A percentile compares a stretch with the other conserved stretches of the same genome.
Evolutionary conservation across 2,113 vertebrate genomes (phyloP).

Genomic region (Puffinus mauretanicus): DNA sequence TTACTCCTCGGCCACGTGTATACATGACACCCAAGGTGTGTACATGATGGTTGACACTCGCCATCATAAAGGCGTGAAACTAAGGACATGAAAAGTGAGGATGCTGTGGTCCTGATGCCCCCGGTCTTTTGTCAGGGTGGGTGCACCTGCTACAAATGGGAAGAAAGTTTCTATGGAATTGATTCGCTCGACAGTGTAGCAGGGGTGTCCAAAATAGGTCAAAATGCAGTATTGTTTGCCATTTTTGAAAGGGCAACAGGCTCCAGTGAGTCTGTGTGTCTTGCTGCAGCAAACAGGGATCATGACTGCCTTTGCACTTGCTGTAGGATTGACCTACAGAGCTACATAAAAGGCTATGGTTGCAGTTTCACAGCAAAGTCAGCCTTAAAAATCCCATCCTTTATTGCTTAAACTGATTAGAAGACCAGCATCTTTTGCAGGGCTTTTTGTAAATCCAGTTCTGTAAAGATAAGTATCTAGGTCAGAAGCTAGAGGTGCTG

Average conservation of each 20-base stretch:
- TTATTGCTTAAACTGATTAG: background rate
- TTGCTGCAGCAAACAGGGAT: fast-evolving
- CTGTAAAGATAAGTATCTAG: constrained; percentile 5
- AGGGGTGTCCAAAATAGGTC: background rate
- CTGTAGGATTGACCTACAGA: background rate
- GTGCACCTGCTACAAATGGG: background rate
- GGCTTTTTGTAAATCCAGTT: background rate
- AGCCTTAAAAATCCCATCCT: background rate
- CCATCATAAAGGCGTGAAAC: too few species aligned
- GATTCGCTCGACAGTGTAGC: background rate
- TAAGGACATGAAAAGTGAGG: too few species aligned
- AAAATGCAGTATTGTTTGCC: background rate
- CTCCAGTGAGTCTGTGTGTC: background rate
- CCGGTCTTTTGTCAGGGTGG: too few species aligned
- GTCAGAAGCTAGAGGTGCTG: background rate
- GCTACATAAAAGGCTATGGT: background rate
- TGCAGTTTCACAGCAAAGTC: background rate
- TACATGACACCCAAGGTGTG: too few species aligned
- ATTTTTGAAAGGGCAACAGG: background rate
- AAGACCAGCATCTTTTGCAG: background rate
- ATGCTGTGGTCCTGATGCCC: too few species aligned
- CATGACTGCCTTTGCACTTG: background rate
- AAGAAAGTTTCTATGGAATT: background rate
- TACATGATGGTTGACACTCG: too few species aligned
- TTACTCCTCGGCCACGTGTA: too few species aligned